These are phyloP conservation scores for Garrulus glandarius DNA, from an alignment of 2,797 vertebrate genomes.

Conservation along the genomic window DNA sequence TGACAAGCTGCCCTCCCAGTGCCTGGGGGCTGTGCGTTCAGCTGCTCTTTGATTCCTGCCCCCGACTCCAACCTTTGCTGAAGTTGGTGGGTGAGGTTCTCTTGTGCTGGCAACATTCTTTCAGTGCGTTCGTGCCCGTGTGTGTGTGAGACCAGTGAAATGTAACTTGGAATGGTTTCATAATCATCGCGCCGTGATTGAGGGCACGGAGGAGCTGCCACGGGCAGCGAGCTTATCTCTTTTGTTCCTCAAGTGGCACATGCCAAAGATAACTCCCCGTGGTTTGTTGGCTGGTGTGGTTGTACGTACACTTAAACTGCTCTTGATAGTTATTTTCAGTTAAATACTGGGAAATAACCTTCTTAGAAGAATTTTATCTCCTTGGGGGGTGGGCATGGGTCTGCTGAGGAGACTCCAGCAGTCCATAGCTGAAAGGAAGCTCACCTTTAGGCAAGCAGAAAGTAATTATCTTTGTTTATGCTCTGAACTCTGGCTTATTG, in stretches of 20 bases:
- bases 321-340: not conserved
- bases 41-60: not conserved
- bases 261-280: conserved; percentile 4
- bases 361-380: not conserved
- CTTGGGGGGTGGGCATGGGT: not conserved
- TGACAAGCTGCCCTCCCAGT: rapidly evolving
- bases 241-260: not conserved
- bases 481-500: not conserved
- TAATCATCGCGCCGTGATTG: rapidly evolving
- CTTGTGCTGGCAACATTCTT: rapidly evolving
- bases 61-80: not conserved
- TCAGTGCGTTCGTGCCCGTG: rapidly evolving
- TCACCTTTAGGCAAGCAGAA: not conserved
- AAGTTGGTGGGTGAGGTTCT: not conserved
- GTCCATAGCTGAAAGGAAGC: not conserved
- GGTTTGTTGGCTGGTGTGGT: rapidly evolving
- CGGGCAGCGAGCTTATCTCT: not conserved
- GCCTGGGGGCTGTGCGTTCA: rapidly evolving
- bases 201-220: not conserved
- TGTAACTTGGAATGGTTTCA: not conserved
- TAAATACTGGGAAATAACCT: not conserved
- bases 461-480: not conserved
- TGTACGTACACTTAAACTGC: rapidly evolving
- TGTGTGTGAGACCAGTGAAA: not conserved
- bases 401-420: not conserved